Percentiles rank a stretch among this genome's conserved stretches.
phyloP scores from a whole-genome alignment of 1,140 invertebrate genomes.

The Neocloeon triangulifer region DNA sequence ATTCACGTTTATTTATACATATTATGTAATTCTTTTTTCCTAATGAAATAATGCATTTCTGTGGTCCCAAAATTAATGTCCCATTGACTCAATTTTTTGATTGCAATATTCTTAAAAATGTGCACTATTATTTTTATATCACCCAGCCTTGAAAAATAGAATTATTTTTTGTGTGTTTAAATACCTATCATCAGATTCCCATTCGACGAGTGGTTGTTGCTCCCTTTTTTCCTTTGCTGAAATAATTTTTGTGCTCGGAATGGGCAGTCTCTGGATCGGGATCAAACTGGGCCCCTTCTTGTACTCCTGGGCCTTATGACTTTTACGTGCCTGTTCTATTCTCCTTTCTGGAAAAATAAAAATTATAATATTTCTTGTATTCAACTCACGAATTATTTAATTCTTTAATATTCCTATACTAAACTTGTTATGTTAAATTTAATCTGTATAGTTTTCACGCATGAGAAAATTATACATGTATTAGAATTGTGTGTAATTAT shows the following conservation, averaged over 20 bases:
- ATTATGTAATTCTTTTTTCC: too few relatives aligned
- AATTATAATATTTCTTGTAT: constrained; percentile 5
- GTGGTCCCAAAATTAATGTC: too few relatives aligned
- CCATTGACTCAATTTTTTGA: too few relatives aligned
- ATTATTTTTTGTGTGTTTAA: constrained; percentile 6
- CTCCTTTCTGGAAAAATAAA: constrained; percentile 19
- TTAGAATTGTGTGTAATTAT: constrained; percentile 10
- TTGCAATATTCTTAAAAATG: too few relatives aligned
- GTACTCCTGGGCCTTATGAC: constrained; percentile 26
- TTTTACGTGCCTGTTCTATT: constrained; percentile 29
- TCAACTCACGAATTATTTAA: too few relatives aligned
- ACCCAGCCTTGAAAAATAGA: too few relatives aligned
- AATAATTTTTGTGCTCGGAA: constrained; percentile 14
- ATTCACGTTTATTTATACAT: too few relatives aligned
- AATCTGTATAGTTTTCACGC: too few relatives aligned
- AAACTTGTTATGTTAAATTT: too few relatives aligned
- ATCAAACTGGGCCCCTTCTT: constrained; percentile 24
- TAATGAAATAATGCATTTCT: too few relatives aligned
- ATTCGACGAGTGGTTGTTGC: constrained; percentile 31
- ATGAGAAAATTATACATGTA: constrained; percentile 8
- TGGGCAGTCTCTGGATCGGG: constrained; percentile 29
- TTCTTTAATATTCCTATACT: too few relatives aligned
- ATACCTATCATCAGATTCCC: constrained; percentile 26
- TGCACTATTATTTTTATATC: too few relatives aligned
- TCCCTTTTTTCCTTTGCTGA: constrained; percentile 23